Evolutionary conservation across 2,888 invertebrate genomes (phyloP).

Genomic region (Cryptus armator): DNA sequence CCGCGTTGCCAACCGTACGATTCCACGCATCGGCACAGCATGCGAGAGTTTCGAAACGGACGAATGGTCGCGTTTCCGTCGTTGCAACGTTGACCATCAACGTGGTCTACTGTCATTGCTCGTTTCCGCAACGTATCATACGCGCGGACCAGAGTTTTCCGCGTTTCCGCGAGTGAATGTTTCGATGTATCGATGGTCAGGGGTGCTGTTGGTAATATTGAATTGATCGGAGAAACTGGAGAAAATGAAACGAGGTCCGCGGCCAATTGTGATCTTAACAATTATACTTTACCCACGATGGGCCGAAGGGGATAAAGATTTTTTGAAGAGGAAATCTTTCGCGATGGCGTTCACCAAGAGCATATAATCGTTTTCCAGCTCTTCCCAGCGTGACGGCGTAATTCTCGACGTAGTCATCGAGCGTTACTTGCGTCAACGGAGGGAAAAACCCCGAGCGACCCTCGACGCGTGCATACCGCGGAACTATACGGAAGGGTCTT

Average conservation of each 20-base stretch:
- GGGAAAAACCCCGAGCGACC: constrained; percentile 63
- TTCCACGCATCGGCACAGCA: constrained; percentile 1
- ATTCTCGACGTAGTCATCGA: constrained; percentile 58
- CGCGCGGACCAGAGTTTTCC: constrained; percentile 39
- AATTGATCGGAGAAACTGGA: too few relatives aligned
- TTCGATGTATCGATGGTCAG: background rate
- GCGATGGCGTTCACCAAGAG: constrained; percentile 22
- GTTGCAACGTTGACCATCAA: constrained; percentile 43
- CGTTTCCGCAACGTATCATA: constrained; percentile 63
- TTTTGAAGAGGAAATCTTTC: background rate
- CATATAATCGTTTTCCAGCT: constrained; percentile 67
- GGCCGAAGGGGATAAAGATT: too few relatives aligned
- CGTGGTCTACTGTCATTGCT: constrained; percentile 52
- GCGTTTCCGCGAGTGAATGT: constrained; percentile 67
- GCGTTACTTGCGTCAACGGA: constrained; percentile 73
- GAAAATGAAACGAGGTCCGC: too few relatives aligned
- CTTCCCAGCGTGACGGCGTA: constrained; percentile 73
- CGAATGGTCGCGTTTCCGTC: constrained; percentile 58
- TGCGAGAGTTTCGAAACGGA: constrained; percentile 44
- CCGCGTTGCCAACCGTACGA: constrained; percentile 57
- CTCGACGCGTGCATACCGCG: constrained; percentile 56
- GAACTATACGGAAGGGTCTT: background rate
- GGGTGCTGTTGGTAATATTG: too few relatives aligned
- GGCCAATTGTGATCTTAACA: too few relatives aligned
- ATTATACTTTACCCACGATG: too few relatives aligned